A percentile compares a stretch with the other conserved stretches of the same genome.
Evolutionary conservation across 2,888 invertebrate species (phyloP).

Genomic region (Scaeva pyrastri): DNA sequence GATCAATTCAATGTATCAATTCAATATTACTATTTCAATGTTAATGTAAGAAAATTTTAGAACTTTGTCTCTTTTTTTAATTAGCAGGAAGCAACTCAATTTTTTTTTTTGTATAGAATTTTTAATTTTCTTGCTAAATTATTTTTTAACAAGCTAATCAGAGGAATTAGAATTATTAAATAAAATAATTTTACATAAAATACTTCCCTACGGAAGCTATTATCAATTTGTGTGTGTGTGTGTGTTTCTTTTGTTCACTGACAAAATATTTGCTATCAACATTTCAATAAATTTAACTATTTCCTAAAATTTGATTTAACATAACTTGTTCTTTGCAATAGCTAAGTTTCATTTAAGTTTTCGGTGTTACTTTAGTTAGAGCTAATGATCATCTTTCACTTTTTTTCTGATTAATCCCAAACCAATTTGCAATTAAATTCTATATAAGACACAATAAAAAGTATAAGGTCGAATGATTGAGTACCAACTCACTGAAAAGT

Average conservation of each 20-base stretch:
- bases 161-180: neutral
- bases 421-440: slow-evolving; percentile 8
- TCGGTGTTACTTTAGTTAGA: neutral
- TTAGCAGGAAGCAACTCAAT: neutral
- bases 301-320: neutral
- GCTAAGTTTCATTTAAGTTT: neutral
- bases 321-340: slow-evolving; percentile 4
- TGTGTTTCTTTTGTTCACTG: too few relatives aligned
- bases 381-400: slow-evolving; percentile 4
- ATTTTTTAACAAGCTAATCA: neutral
- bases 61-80: too few relatives aligned
- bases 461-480: slow-evolving; percentile 22
- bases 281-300: neutral
- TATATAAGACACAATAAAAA: slow-evolving; percentile 7
- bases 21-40: too few relatives aligned
- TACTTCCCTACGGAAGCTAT: slow-evolving; percentile 15
- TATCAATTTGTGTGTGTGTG: too few relatives aligned
- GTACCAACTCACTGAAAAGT: neutral
- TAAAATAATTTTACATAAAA: slow-evolving; percentile 23
- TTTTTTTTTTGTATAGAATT: neutral
- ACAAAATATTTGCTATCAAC: neutral
- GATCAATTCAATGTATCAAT: too few relatives aligned
- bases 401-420: neutral
- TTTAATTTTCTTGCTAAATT: neutral
- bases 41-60: too few relatives aligned